Base-by-base conservation (phyloP, 2,888 invertebrate species). In the Chironomus riparius region DNA sequence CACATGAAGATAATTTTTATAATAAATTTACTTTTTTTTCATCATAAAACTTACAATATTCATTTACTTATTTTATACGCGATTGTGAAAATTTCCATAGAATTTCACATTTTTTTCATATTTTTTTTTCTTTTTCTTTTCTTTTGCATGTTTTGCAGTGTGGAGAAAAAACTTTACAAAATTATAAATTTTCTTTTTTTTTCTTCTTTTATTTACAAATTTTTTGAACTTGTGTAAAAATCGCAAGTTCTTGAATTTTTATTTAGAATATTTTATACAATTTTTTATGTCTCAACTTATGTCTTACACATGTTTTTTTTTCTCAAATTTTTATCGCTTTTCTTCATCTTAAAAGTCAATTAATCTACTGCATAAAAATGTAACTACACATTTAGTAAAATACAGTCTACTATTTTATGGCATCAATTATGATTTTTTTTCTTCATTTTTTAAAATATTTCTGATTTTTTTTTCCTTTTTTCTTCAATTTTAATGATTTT, bases 331-430 rank as follows among this genome's bases (percentile, higher is more conserved):
- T 24, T 24, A 24, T 65, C 21, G 38, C 13, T 65, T 21, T 21
- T 65, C 65, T 10, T 62, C 18, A 62, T 62, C 65, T 65, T 65
- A 65, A 65, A 65, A 65, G 21, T 65, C 65, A 65, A 65, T 65
- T 65, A 65, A 24, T 65, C 65, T 65, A 65, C 65, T 21, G 65
- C 65, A 65, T 65, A 65, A 65, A 65, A 65, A 65, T 74, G 47
- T 21, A 68, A 69, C 76, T 76, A 69, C 76, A 69, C 76, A 76
- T 69, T 76, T 76, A 76, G 47, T 69, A 69, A 68, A 76, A 76
- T 76, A 76, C 76, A 76, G 76, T 76, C 76, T 76, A 76, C 76
- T 69, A 62, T 68, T 76, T 76, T 76, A 76, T 76, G 76, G 76
- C 76, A 69, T 76, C 76, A 76, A 76, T 62, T 48, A 76, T 74